Evolutionary conservation across 2,797 vertebrate species (phyloP).

Genomic region (Lepilemur septentrionalis): DNA sequence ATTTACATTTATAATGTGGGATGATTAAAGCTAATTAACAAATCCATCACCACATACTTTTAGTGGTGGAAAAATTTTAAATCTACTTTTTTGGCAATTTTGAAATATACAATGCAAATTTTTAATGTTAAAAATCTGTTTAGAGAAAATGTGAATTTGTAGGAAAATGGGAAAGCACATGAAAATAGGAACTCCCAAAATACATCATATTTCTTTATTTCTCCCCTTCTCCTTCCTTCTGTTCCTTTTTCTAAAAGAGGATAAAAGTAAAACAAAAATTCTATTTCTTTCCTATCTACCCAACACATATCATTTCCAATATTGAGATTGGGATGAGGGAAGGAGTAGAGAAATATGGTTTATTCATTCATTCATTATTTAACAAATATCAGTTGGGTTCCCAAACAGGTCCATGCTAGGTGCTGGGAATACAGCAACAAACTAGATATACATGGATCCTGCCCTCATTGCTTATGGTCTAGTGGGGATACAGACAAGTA

Average conservation of each 20-base stretch:
- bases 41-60: background rate
- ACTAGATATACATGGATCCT: background rate
- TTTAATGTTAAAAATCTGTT: slow-evolving; percentile 49
- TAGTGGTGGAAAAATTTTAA: background rate
- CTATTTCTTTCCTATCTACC: background rate
- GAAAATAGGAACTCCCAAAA: slow-evolving; percentile 54
- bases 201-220: background rate
- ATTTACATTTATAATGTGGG: background rate
- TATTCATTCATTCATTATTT: background rate
- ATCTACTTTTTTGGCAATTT: background rate
- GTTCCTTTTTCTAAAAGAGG: slow-evolving; percentile 41
- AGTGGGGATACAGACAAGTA: background rate
- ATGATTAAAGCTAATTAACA: background rate
- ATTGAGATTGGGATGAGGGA: background rate
- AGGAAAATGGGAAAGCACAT: background rate
- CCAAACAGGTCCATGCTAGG: background rate
- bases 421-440: background rate
- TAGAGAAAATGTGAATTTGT: slow-evolving; percentile 36
- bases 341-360: background rate
- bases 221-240: slow-evolving; percentile 6
- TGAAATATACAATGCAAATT: background rate
- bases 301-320: slow-evolving; percentile 22
- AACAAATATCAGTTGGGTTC: background rate
- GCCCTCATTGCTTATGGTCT: background rate
- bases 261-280: slow-evolving; percentile 43